Percentiles rank a stretch among this genome's conserved stretches.
These are phyloP conservation scores for Huso huso DNA, from an alignment of 2,797 vertebrate genomes.

Conservation along the genomic window DNA sequence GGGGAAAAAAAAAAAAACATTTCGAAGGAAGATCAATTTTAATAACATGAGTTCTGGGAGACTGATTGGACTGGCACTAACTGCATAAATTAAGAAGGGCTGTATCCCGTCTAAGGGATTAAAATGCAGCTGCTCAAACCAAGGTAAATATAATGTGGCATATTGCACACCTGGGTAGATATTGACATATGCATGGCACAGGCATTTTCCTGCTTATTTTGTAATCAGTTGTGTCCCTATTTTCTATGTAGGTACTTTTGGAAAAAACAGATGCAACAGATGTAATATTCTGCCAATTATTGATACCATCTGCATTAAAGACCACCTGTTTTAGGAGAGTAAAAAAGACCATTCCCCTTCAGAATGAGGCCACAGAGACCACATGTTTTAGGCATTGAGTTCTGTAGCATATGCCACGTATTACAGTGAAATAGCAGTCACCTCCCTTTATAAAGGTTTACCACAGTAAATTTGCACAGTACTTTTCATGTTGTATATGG, in stretches of 20 bases:
- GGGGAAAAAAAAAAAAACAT: constrained; percentile 29
- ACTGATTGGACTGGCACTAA: constrained; percentile 47
- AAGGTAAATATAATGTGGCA: constrained; percentile 27
- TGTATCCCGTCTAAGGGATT: constrained; percentile 40
- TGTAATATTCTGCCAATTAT: background rate
- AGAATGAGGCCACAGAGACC: no score
- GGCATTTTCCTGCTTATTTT: constrained; percentile 10
- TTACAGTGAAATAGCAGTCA: no score
- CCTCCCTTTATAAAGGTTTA: no score
- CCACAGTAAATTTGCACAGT: no score
- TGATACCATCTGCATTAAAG: background rate
- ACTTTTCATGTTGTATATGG: no score
- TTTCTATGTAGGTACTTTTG: background rate
- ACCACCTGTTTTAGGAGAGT: no score
- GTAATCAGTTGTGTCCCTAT: background rate
- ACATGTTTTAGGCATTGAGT: no score
- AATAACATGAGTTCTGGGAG: constrained; percentile 33
- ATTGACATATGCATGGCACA: constrained; percentile 3
- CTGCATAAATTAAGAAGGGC: constrained; percentile 40
- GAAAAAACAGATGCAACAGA: background rate
- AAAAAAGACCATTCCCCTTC: no score
- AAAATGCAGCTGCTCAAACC: constrained; percentile 32
- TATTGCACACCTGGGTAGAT: constrained; percentile 9
- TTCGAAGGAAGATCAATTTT: constrained; percentile 48
- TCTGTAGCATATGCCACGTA: no score